These are phyloP conservation scores for Hydractinia echinata DNA, from an alignment of 30 jellyfish, hydroid and myxozoan genomes.

Conservation along the genomic window DNA sequence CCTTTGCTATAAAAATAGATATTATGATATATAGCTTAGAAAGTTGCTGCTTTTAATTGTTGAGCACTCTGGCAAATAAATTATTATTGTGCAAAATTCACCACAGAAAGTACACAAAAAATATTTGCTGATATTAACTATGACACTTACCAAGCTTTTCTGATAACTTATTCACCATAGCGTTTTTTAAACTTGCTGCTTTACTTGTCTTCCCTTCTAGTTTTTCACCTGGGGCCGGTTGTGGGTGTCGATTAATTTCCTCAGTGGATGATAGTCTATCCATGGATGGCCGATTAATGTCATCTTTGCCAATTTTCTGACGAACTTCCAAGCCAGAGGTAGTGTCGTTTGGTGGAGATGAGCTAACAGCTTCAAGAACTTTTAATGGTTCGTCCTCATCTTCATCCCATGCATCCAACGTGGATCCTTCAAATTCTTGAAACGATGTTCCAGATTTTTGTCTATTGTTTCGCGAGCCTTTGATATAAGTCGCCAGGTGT, in stretches of 20 bases:
- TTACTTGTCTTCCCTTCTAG: constrained; percentile 7
- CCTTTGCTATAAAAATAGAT: constrained; percentile 6
- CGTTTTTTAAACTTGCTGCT: constrained; percentile 58
- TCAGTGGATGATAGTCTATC: neutral
- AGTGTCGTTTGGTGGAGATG: constrained; percentile 24
- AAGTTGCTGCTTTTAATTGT: constrained; percentile 43
- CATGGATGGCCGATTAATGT: constrained; percentile 18
- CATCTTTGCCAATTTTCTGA: constrained; percentile 14
- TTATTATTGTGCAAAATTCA: neutral
- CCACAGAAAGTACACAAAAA: neutral
- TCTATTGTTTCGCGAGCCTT: constrained; percentile 34
- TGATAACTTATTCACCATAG: constrained; percentile 69
- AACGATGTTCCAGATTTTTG: constrained; percentile 51
- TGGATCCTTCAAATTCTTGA: constrained; percentile 91
- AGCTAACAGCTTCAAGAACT: constrained; percentile 34
- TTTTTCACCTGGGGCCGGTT: constrained; percentile 8
- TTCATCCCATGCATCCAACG: constrained; percentile 93
- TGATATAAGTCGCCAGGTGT: constrained; percentile 59
- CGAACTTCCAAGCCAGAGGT: constrained; percentile 5
- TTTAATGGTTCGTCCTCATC: constrained; percentile 67
- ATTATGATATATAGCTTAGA: neutral
- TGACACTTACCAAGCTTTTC: constrained; percentile 70
- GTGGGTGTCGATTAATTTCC: constrained; percentile 32
- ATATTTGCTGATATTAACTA: constrained; percentile 41
- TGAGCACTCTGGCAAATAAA: no score